Conservation (phyloP, 2,797 vertebrate genomes). For the Muraenolepis orangiensis region DNA sequence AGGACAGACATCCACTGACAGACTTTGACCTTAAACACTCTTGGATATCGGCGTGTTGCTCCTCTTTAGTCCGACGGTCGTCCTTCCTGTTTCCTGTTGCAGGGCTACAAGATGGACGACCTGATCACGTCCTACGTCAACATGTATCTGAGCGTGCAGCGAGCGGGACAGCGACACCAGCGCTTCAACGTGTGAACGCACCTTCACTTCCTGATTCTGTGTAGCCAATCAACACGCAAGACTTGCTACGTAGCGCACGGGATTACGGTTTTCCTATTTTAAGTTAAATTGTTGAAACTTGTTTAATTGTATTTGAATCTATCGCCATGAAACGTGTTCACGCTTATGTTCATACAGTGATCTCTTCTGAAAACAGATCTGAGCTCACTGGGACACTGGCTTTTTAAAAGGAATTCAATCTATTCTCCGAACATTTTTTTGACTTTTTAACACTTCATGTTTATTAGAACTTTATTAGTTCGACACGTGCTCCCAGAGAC, state of each 20-base stretch:
- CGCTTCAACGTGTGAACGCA: slow-evolving; percentile 48
- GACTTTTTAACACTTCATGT: not conserved
- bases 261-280: not conserved
- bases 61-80: not conserved
- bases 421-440: not conserved
- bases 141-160: slow-evolving; percentile 75
- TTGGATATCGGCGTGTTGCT: not conserved
- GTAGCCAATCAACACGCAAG: not conserved
- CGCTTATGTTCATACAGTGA: not conserved
- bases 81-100: slow-evolving; percentile 20
- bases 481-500: not conserved
- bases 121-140: slow-evolving; percentile 89
- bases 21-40: not conserved
- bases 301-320: no score
- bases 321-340: not conserved
- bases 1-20: not conserved
- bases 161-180: slow-evolving; percentile 58
- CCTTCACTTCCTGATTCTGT: not conserved
- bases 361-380: not conserved
- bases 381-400: not conserved
- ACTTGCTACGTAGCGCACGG: not conserved
- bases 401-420: not conserved
- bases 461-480: not conserved
- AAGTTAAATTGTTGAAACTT: not conserved
- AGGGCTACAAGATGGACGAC: slow-evolving; percentile 99